These are phyloP conservation scores for Agrilus cyanescens DNA, from an alignment of 2,888 invertebrate genomes.

Conservation along the genomic window DNA sequence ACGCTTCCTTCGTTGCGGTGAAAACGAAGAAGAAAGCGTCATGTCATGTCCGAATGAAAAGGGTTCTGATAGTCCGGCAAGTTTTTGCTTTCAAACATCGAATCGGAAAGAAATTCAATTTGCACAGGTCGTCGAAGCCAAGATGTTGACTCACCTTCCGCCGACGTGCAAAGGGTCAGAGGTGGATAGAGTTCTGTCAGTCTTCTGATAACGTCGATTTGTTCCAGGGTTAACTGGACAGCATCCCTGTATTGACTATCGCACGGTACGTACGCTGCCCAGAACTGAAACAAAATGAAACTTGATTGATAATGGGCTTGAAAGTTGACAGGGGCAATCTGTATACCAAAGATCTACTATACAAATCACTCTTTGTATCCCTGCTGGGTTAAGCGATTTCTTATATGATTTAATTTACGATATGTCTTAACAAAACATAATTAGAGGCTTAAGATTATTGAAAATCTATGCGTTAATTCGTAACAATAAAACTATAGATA, in stretches of 20 bases:
- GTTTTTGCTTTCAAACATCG: background rate
- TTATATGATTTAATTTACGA: too few species aligned
- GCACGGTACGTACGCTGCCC: conserved; percentile 79
- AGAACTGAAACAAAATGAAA: conserved; percentile 50
- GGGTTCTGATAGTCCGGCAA: background rate
- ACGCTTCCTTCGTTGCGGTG: too few species aligned
- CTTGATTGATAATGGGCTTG: too few species aligned
- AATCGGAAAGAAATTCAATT: conserved; percentile 1
- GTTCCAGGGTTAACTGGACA: conserved; percentile 71
- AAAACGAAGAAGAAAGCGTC: background rate
- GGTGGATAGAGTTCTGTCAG: conserved; percentile 69
- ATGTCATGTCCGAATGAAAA: background rate
- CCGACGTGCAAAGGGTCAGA: conserved; percentile 64
- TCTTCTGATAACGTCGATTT: conserved; percentile 74
- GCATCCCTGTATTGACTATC: conserved; percentile 74
- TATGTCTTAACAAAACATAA: too few species aligned
- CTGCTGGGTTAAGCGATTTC: too few species aligned
- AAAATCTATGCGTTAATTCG: too few species aligned
- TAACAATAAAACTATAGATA: too few species aligned
- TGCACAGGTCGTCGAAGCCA: background rate
- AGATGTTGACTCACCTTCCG: conserved; percentile 49
- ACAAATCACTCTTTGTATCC: too few species aligned
- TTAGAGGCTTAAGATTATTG: too few species aligned
- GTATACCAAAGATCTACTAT: too few species aligned
- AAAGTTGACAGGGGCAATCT: too few species aligned